Percentiles rank a stretch among this genome's conserved stretches.
Evolutionary conservation across 2,113 vertebrate species (phyloP).

Genomic region (Nesoenas mayeri): DNA sequence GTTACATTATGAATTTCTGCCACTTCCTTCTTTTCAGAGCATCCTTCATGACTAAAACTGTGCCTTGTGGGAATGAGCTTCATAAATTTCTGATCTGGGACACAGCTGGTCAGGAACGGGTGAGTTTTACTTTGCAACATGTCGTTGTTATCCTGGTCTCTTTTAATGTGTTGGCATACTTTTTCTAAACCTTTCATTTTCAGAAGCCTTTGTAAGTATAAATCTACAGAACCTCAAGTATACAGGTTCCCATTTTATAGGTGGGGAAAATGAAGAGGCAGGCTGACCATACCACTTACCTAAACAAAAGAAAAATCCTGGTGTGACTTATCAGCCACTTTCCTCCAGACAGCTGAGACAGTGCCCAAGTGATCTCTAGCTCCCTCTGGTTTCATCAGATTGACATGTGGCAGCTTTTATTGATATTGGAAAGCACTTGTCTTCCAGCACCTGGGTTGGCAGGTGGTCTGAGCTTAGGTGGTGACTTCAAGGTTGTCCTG

Average conservation of each 20-base stretch:
- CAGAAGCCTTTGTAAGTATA: neutral
- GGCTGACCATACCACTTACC: neutral
- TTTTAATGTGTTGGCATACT: neutral
- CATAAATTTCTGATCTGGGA: constrained; percentile 99
- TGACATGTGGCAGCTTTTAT: neutral
- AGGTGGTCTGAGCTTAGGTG: neutral
- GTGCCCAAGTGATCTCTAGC: neutral
- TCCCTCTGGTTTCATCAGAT: neutral
- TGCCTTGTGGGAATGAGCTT: constrained; percentile 92
- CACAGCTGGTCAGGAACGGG: constrained; percentile 95
- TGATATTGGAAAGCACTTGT: neutral
- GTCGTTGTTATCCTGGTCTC: neutral
- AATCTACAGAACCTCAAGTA: neutral
- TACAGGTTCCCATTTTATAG: neutral
- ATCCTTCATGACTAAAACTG: constrained; percentile 97
- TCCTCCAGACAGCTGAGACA: neutral
- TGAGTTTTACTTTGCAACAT: constrained; percentile 67
- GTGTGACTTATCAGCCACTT: neutral
- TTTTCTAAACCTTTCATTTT: neutral
- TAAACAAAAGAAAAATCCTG: neutral
- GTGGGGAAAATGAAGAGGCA: neutral
- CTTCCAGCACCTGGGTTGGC: neutral
- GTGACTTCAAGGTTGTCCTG: rapidly evolving
- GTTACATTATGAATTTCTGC: neutral
- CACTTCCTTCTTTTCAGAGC: constrained; percentile 80